phyloP scores from a whole-genome alignment of 2,797 vertebrate species.

The Varecia variegata region DNA sequence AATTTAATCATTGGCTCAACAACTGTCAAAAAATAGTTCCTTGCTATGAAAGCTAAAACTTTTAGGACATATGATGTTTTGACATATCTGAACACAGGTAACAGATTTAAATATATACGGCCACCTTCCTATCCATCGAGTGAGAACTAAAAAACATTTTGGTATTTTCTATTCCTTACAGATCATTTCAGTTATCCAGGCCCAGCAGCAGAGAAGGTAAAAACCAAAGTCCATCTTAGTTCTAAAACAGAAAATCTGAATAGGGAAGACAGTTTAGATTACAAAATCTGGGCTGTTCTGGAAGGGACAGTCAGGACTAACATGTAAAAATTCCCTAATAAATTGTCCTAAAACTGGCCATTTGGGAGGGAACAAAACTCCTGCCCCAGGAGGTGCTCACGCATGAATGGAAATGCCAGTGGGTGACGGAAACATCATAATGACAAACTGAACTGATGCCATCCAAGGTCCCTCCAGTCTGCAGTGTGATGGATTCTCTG shows the following conservation, averaged over 20 bases:
- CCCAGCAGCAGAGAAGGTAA: background rate
- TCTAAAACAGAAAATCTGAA: conserved; percentile 6
- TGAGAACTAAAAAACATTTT: background rate
- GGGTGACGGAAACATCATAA: accelerated
- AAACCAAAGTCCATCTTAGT: background rate
- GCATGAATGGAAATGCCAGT: background rate
- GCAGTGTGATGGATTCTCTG: background rate
- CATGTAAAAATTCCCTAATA: background rate
- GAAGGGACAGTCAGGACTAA: background rate
- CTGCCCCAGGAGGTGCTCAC: background rate
- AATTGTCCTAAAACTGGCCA: background rate
- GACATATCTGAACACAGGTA: background rate
- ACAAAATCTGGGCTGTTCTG: background rate
- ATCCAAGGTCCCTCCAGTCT: background rate
- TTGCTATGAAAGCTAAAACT: background rate
- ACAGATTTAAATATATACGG: background rate
- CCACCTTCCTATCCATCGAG: background rate
- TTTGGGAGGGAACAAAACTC: background rate
- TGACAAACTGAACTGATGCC: background rate
- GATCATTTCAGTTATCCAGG: background rate
- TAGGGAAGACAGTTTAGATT: background rate
- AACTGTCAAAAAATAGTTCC: background rate
- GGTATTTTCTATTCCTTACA: background rate
- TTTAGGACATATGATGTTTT: background rate
- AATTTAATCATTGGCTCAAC: background rate